Evolutionary conservation across 2,888 invertebrate species (phyloP).

Genomic region (Arctia plantaginis): DNA sequence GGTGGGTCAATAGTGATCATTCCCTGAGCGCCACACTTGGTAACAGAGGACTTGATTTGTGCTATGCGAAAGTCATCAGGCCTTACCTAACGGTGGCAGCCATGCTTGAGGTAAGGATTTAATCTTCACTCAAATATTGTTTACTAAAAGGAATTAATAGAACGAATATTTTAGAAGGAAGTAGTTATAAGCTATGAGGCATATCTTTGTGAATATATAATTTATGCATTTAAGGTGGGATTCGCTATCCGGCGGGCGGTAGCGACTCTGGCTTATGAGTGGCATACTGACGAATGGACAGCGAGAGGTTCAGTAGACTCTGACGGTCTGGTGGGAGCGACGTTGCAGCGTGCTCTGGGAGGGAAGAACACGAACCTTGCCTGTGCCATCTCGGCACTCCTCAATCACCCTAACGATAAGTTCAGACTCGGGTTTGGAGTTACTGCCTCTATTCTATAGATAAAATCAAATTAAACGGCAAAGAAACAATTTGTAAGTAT

Average conservation of each 20-base stretch:
- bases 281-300: slow-evolving; percentile 76
- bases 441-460: slow-evolving; percentile 72
- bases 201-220: background rate
- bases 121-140: background rate
- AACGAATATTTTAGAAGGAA: no score
- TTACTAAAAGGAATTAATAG: no score
- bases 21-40: slow-evolving; percentile 80
- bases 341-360: slow-evolving; percentile 74
- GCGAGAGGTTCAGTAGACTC: slow-evolving; percentile 79
- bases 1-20: slow-evolving; percentile 71
- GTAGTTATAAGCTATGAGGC: no score
- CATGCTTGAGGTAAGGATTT: slow-evolving; percentile 73
- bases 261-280: slow-evolving; percentile 78
- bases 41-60: slow-evolving; percentile 78
- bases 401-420: slow-evolving; percentile 83
- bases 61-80: slow-evolving; percentile 74
- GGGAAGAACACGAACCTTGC: slow-evolving; percentile 73
- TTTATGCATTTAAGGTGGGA: slow-evolving; percentile 66
- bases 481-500: slow-evolving; percentile 1
- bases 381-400: slow-evolving; percentile 78
- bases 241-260: slow-evolving; percentile 75
- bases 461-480: background rate
- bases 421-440: slow-evolving; percentile 80
- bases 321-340: slow-evolving; percentile 80
- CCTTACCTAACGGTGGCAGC: slow-evolving; percentile 80